phyloP scores from a whole-genome alignment of 2,888 invertebrate genomes.

The Osedax fenrisi region DNA sequence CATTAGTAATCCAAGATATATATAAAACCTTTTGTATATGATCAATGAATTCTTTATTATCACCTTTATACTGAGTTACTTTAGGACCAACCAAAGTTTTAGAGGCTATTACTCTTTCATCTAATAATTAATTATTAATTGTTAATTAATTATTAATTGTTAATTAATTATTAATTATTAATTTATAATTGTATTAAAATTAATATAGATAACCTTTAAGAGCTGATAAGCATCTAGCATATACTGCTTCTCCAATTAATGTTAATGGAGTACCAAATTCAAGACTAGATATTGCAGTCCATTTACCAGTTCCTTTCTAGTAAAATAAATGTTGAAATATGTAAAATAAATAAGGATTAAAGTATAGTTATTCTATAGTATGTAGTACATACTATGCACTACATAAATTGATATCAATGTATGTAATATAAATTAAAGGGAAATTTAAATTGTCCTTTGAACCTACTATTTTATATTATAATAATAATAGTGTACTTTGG shows the following conservation, averaged over 20 bases:
- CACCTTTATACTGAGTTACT: conserved; percentile 56
- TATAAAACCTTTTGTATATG: conserved; percentile 61
- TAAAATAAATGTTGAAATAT: background rate
- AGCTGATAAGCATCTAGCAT: conserved; percentile 84
- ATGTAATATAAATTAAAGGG: too few species aligned
- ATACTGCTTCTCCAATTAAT: conserved; percentile 93
- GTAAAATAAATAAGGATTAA: background rate
- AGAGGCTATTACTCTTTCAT: conserved; percentile 73
- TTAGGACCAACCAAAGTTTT: conserved; percentile 58
- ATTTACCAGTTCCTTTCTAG: conserved; percentile 98
- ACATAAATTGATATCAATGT: too few species aligned
- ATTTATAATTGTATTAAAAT: background rate
- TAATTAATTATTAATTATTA: background rate
- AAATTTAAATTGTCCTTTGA: too few species aligned
- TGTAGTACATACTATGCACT: too few species aligned
- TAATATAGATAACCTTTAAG: conserved; percentile 55
- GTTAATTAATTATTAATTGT: background rate
- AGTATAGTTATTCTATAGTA: too few species aligned
- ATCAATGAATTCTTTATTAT: conserved; percentile 68
- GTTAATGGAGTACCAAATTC: conserved; percentile 95
- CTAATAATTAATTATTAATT: background rate
- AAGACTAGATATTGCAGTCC: conserved; percentile 90
- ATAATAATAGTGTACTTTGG: too few species aligned
- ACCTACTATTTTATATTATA: too few species aligned
- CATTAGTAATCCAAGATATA: too few species aligned